Conservation (phyloP, 2,797 vertebrate species). For the Epinephelus coioides region DNA sequence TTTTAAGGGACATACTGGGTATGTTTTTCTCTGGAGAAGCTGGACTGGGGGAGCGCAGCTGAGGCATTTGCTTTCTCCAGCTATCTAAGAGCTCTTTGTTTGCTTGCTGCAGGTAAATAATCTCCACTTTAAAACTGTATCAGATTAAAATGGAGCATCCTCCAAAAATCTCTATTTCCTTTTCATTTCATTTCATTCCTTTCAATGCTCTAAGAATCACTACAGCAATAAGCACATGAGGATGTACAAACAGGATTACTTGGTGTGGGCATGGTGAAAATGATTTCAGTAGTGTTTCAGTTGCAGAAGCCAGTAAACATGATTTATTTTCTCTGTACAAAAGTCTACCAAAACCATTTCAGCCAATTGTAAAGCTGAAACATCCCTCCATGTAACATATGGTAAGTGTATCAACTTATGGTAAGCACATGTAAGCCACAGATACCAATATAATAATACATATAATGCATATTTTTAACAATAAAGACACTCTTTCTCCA, state of each 20-base stretch:
- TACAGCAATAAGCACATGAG: conserved; percentile 62
- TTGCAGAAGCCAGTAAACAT: conserved; percentile 58
- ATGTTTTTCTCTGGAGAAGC: conserved; percentile 22
- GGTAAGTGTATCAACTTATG: neutral
- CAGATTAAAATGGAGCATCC: conserved; percentile 46
- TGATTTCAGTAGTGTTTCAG: conserved; percentile 67
- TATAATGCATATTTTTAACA: too few species aligned
- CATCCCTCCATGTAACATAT: conserved; percentile 22
- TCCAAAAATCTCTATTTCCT: conserved; percentile 39
- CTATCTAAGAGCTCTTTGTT: conserved; percentile 49
- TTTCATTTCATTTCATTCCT: conserved; percentile 47
- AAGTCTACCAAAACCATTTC: conserved; percentile 35
- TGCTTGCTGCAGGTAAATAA: conserved; percentile 56
- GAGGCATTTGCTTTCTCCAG: conserved; percentile 1
- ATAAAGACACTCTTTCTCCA: too few species aligned
- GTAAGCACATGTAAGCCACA: conserved; percentile 15
- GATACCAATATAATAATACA: too few species aligned
- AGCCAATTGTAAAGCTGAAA: conserved; percentile 41
- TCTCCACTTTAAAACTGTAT: conserved; percentile 47
- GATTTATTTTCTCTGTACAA: conserved; percentile 60
- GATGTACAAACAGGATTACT: conserved; percentile 73
- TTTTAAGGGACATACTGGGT: conserved; percentile 18
- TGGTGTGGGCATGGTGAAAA: conserved; percentile 64
- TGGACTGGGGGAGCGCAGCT: neutral
- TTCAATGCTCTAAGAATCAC: conserved; percentile 49